Conservation (phyloP, 2,113 vertebrate genomes). For the Anser cygnoides region DNA sequence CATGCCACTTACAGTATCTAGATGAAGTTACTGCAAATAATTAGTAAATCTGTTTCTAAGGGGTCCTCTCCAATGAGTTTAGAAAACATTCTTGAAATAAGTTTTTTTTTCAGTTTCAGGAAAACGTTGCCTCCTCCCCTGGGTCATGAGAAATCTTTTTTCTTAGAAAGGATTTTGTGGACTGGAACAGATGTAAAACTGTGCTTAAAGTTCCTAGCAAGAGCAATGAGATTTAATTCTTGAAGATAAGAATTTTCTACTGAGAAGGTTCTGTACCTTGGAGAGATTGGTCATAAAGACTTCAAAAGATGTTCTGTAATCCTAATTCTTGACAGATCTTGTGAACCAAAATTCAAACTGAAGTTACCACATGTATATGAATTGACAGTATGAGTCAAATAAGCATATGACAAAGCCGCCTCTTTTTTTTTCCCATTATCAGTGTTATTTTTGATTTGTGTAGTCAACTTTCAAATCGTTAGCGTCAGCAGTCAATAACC, state of each 20-base stretch:
- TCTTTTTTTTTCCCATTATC: background rate
- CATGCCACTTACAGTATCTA: background rate
- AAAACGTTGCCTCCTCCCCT: background rate
- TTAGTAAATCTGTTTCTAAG: background rate
- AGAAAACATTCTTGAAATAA: background rate
- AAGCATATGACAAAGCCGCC: background rate
- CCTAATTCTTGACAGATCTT: background rate
- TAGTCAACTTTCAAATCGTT: background rate
- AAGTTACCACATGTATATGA: background rate
- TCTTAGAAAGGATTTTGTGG: background rate
- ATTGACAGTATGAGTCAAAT: background rate
- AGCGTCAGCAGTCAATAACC: too few relatives aligned
- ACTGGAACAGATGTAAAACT: background rate
- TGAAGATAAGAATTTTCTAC: background rate
- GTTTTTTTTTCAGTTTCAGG: too few relatives aligned
- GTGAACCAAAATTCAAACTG: background rate
- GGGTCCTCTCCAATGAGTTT: background rate
- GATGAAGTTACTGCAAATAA: background rate
- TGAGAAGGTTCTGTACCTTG: background rate
- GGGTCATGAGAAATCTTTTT: background rate
- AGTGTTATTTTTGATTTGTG: background rate
- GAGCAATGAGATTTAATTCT: background rate
- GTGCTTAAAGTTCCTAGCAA: background rate
- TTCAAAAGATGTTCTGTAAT: background rate
- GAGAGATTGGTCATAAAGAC: background rate